Evolutionary conservation across 2,888 invertebrate genomes (phyloP), one percentile per base, ranked within the genome.

Genomic region (Rhimphoctona megacephalus): DNA sequence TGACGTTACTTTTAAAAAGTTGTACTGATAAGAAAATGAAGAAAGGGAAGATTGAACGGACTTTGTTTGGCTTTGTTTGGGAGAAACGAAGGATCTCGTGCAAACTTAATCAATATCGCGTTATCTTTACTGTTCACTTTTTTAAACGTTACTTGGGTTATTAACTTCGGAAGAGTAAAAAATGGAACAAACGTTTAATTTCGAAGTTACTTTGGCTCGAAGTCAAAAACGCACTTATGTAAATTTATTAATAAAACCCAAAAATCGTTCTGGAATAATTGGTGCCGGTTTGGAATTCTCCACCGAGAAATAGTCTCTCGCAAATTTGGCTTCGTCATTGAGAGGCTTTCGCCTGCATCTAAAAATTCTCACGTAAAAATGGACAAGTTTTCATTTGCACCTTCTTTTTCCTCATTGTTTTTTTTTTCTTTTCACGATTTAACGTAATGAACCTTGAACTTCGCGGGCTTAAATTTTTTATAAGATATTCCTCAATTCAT

Each of bases 1-100:
- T 43, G 25, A 43, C 43, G 61, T 57, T 61, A 76, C 43, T 43
- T 33, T 17, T 46, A 43, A 5, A 36, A 54, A n/a, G 54, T 36
- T 54, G 52, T 54, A 11, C 30, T 19, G 73, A 73, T 54, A 73
- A 73, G 36, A 17, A 19, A n/a, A 73, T 73, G 36, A 49, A 49
- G 46, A 70, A 70, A 70, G 46, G 17, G 70, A 70, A 46, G n/a
- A 30, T 30, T 49, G 70, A 30, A 70, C 49, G 77, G 77, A 77
- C 77, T 77, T 77, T 77, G 77, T 77, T 77, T 77, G 77, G n/a
- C n/a, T 66, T 17, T 19, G 49, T 77, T 66, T 49, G 17, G 64
- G n/a, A 77, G 49, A 30, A 39, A 36, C 33, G 30, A 49, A 36
- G 46, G 66, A 22, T 64, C 36, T 33, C 49, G 64, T 33, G 22